Evolutionary conservation across 1,140 invertebrate species (phyloP), one percentile per base, ranked within the genome.

Genomic region (Chymomyza costata): DNA sequence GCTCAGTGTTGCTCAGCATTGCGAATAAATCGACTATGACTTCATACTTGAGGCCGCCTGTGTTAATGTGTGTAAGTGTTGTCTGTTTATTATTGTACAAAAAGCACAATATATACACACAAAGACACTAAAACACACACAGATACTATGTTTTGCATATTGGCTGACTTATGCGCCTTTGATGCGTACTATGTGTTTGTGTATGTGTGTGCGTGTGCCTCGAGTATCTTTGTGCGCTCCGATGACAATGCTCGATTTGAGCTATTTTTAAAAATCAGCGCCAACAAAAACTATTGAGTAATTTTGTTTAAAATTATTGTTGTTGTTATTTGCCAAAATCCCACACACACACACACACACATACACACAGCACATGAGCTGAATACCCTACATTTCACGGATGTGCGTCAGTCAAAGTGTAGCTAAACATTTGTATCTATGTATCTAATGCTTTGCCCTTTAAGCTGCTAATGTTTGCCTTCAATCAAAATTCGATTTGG

Each of bases 21-120:
- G 58, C 58, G 60, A 65, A 65, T 48, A 66, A 52, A 71, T 62
- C 56, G 53, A 57, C 71, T 67, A 78, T 78, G 73, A 78, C 74
- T 80, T 78, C 73, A 78, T 78, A 43, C 56, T 39, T 48, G 35
- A 57, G 51, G 43, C 45, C 43, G 55, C 43, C 52, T 47, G 32
- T 14, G 35, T n/a, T n/a, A n/a, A n/a, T n/a, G n/a, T n/a, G n/a
- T n/a, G n/a, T n/a, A n/a, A n/a, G n/a, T n/a, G n/a, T n/a, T 44
- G 21, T 25, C 57, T 70, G 71, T 66, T 78, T 76, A 78, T 76
- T 76, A 66, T 70, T 68, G 55, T 51, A 37, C 49, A 51, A 37
- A 45, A 55, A 65, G 62, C 62, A 65, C 62, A 65, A 65, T 44
- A 39, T 30, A 43, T 21, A 44, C 16, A 17, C 41, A 43, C 31